A percentile compares a stretch with the other conserved stretches of the same genome.
Evolutionary conservation across 1,140 invertebrate genomes (phyloP).

Genomic region (Panagrolaimus sp.): DNA sequence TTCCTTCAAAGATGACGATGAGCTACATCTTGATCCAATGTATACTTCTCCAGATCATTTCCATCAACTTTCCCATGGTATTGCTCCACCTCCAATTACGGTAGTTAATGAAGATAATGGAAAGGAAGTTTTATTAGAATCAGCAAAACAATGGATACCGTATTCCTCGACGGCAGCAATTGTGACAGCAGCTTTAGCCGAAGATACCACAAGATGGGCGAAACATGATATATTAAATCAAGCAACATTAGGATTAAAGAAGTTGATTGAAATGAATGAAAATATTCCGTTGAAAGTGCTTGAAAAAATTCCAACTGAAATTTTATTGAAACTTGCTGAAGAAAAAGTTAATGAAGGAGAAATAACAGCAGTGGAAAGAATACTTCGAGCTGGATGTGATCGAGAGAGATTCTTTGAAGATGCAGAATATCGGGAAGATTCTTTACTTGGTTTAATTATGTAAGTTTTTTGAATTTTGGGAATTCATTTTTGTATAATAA

Average conservation of each 20-base stretch:
- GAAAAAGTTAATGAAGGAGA: not conserved
- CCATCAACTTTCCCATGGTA: not conserved
- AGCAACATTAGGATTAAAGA: not conserved
- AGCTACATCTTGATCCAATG: not conserved
- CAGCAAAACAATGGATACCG: not conserved
- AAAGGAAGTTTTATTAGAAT: not conserved
- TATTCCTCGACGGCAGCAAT: not conserved
- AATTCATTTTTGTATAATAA: not conserved
- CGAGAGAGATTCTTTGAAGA: constrained; percentile 10
- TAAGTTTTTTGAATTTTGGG: not conserved
- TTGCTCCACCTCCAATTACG: not conserved
- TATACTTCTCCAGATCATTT: constrained; percentile 6
- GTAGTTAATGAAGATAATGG: not conserved
- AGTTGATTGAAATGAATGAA: not conserved
- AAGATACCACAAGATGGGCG: not conserved
- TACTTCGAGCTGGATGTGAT: constrained; percentile 13
- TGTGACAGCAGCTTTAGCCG: not conserved
- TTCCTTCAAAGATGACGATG: not conserved
- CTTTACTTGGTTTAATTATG: constrained; percentile 14
- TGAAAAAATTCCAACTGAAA: not conserved
- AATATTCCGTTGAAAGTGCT: not conserved
- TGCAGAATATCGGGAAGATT: not conserved
- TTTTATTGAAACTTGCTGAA: not conserved
- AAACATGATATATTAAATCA: not conserved
- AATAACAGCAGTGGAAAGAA: not conserved